Evolutionary conservation across 1,140 invertebrate species (phyloP).

Genomic region (Sycophaga agraensis): DNA sequence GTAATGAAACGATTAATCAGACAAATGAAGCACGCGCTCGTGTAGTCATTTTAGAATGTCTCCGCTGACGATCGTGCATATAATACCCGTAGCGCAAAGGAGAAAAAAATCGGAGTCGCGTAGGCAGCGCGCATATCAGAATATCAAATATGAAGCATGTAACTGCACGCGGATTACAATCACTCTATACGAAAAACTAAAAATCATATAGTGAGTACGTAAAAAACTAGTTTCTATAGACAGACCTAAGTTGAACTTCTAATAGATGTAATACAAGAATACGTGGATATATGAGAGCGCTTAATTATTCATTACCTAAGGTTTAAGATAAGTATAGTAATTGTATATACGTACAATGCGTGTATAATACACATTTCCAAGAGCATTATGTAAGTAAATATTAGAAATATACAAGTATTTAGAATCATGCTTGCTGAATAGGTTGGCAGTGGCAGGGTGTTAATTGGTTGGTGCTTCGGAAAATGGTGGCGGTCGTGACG

Average conservation of each 20-base stretch:
- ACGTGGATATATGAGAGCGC: conserved; percentile 24
- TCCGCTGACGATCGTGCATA: too few relatives aligned
- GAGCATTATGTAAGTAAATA: neutral
- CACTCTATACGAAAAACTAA: neutral
- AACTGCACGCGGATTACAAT: conserved; percentile 10
- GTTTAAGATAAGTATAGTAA: conserved; percentile 17
- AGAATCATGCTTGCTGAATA: conserved; percentile 52
- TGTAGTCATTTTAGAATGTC: too few relatives aligned
- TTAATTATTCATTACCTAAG: conserved; percentile 21
- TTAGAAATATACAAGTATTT: too few relatives aligned
- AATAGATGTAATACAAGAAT: conserved; percentile 17
- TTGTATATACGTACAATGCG: conserved; percentile 26
- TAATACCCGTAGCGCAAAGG: too few relatives aligned
- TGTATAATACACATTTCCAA: conserved; percentile 28
- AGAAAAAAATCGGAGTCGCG: neutral
- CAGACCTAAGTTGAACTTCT: conserved; percentile 17
- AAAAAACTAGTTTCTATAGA: conserved; percentile 17
- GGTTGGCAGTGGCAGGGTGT: conserved; percentile 50
- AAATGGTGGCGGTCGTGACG: conserved; percentile 45
- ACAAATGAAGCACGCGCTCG: too few relatives aligned
- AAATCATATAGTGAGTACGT: conserved; percentile 10
- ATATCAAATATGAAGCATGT: conserved; percentile 2
- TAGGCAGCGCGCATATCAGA: neutral
- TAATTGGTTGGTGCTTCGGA: conserved; percentile 49
- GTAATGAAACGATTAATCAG: too few relatives aligned